Base-by-base conservation (phyloP, 2,113 vertebrate species). In the Oenanthe melanoleuca region DNA sequence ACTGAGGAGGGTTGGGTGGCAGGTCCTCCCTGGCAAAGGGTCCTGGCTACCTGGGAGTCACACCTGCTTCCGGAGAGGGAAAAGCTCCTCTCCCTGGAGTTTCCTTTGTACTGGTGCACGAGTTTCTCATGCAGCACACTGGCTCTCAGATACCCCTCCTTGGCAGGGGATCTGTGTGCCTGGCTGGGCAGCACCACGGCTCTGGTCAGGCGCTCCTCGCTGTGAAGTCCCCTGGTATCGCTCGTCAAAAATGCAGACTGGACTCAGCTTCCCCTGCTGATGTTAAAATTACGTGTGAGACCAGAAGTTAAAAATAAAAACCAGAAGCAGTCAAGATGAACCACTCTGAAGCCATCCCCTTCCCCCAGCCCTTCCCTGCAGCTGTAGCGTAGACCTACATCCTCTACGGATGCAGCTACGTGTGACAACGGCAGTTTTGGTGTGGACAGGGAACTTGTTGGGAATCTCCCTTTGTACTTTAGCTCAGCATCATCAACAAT, bases 301-400 rank as follows among this genome's bases (percentile, higher is more conserved):
- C 80, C 33, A 63, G 42, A 86, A 79, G 64, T 59, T 87, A 73
- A 59, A 87, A 81, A 33, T 34, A 86, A 94, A 96, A 94, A 61
- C 3, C 63, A 70, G 92, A 94, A 96, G 71, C 23, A 34, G 50
- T 14, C 22, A 33, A 9, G 22, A 20, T 67, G 38, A 86, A 34
- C 55, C 0, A 0, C 42, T 70, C 34, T 0, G 5, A 89, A 95
- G 83, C 64, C 9, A 37, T 20, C 28, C 15, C 26, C 45, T 45
- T 37, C 56, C 40, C 69, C n/a, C 73, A 9, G 12, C 63, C 72
- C n/a, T 93, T 79, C 74, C 50, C 70, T 85, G 1, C 1, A 11
- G 28, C 56, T 37, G 26, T 52, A 52, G 50, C 50, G 3, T 29
- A 52, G 50, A 52, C 15, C 50, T 52, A 52, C 26, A 52, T 52